These are phyloP conservation scores for Vesta saturnalis DNA, from an alignment of 2,888 invertebrate genomes.

Conservation along the genomic window DNA sequence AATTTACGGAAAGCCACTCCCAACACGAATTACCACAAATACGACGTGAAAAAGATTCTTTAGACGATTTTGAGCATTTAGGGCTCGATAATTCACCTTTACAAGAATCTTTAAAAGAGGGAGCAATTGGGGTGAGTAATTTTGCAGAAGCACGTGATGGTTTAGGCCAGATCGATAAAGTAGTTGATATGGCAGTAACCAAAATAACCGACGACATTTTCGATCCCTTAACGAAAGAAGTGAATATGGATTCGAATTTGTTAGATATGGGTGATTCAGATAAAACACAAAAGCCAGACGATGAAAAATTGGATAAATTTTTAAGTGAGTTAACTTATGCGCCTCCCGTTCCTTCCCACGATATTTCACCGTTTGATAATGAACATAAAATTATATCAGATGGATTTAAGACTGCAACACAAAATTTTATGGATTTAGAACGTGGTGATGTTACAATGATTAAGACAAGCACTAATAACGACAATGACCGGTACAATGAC, in stretches of 20 bases:
- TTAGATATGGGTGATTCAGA: conserved; percentile 58
- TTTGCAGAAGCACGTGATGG: conserved; percentile 49
- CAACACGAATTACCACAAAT: conserved; percentile 20
- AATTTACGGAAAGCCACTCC: no score
- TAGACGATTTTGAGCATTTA: conserved; percentile 80
- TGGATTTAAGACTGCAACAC: conserved; percentile 48
- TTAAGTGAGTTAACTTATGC: conserved; percentile 49
- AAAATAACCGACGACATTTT: conserved; percentile 46
- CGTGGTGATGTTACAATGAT: conserved; percentile 42
- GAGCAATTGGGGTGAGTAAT: conserved; percentile 56
- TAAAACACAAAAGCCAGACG: conserved; percentile 51
- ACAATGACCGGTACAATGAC: conserved; percentile 66
- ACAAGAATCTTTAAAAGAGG: conserved; percentile 51
- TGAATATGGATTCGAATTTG: conserved; percentile 57
- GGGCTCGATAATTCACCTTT: conserved; percentile 68
- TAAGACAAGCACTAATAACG: conserved; percentile 38
- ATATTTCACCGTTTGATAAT: conserved; percentile 37
- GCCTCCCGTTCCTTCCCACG: conserved; percentile 40
- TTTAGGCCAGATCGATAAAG: conserved; percentile 59
- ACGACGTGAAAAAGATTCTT: conserved; percentile 64
- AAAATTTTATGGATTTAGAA: conserved; percentile 57
- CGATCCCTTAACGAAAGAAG: conserved; percentile 35
- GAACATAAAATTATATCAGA: conserved; percentile 41
- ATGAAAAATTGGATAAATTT: conserved; percentile 56
- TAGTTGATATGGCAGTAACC: conserved; percentile 58